These are phyloP conservation scores for Nasonovia ribisnigri DNA, from an alignment of 2,888 invertebrate species.

Conservation along the genomic window DNA sequence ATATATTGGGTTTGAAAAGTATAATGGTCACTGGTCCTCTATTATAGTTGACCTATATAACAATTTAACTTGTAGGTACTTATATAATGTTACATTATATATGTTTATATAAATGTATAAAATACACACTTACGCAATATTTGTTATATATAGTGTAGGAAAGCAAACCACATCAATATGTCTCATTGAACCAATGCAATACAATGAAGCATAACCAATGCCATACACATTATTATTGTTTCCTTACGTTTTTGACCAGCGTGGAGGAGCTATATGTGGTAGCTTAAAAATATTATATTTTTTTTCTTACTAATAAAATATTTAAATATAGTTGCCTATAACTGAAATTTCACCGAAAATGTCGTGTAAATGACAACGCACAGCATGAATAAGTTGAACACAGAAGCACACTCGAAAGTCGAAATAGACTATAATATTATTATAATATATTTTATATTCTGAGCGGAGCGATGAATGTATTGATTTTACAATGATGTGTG, in stretches of 20 bases:
- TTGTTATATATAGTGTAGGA: neutral
- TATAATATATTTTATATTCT: no score
- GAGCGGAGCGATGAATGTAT: no score
- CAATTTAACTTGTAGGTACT: neutral
- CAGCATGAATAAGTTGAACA: neutral
- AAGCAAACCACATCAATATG: neutral
- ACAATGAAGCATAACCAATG: neutral
- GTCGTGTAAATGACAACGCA: no score
- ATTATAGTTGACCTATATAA: neutral
- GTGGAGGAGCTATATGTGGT: neutral
- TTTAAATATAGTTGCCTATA: no score
- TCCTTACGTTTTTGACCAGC: neutral
- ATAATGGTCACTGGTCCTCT: neutral
- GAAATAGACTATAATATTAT: neutral
- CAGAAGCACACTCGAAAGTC: neutral
- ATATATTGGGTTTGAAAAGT: neutral
- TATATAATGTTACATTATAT: neutral
- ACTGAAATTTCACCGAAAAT: neutral
- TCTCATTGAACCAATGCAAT: neutral
- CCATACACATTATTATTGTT: neutral
- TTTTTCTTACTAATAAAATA: no score
- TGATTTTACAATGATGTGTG: no score
- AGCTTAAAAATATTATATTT: neutral
- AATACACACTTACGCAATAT: neutral
- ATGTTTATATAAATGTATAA: neutral